These are phyloP conservation scores for Zingel zingel DNA, from an alignment of 2,113 vertebrate species.

Conservation along the genomic window DNA sequence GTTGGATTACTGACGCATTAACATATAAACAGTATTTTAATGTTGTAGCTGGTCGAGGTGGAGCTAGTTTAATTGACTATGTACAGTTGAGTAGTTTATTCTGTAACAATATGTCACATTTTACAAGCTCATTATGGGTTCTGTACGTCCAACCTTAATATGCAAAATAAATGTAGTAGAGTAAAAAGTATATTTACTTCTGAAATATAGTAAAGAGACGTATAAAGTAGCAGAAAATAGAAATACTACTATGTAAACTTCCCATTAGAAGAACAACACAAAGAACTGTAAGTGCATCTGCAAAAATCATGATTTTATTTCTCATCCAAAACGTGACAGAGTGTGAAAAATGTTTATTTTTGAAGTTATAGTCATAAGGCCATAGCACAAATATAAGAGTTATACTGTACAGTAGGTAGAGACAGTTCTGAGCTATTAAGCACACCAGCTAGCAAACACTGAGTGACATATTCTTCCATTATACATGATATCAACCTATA, in stretches of 20 bases:
- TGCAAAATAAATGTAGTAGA: neutral
- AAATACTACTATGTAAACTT: neutral
- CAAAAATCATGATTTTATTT: too few species aligned
- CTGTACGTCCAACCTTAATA: neutral
- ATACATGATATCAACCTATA: neutral
- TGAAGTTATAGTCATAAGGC: neutral
- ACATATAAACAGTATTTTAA: neutral
- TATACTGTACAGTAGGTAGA: neutral
- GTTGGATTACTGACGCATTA: neutral
- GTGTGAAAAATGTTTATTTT: neutral
- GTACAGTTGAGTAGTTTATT: too few species aligned
- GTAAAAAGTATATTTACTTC: neutral
- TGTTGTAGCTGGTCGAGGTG: neutral
- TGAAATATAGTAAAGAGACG: neutral
- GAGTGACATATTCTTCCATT: slow-evolving; percentile 27
- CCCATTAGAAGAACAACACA: too few species aligned
- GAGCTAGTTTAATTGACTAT: neutral
- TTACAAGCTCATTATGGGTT: neutral
- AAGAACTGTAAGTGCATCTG: too few species aligned
- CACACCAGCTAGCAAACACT: neutral
- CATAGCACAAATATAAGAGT: neutral
- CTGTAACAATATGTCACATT: neutral
- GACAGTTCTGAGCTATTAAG: neutral
- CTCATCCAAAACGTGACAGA: too few species aligned
- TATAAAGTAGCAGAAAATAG: neutral